phyloP scores from a whole-genome alignment of 2,888 invertebrate species.

The Diloba caeruleocephala region DNA sequence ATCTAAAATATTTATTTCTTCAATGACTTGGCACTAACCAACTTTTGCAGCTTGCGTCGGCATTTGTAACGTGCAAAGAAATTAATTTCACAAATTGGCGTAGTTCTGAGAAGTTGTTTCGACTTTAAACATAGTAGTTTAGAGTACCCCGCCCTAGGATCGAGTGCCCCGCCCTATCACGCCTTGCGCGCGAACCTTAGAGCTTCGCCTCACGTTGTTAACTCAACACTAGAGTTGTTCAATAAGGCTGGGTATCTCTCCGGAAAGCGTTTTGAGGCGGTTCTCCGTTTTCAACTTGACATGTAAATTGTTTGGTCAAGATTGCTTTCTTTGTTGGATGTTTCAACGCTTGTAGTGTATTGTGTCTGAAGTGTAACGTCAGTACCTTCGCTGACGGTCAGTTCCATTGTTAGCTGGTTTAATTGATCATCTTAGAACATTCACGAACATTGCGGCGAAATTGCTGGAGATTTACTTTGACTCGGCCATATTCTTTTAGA shows the following conservation, averaged over 20 bases:
- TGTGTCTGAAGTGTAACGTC: conserved; percentile 42
- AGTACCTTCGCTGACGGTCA: conserved; percentile 25
- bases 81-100: conserved; percentile 81
- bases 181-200: conserved; percentile 61
- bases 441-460: no score
- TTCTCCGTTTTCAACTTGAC: conserved; percentile 54
- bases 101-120: conserved; percentile 67
- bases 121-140: conserved; percentile 63
- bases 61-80: conserved; percentile 55
- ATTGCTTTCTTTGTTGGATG: conserved; percentile 62
- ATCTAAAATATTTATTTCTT: conserved; percentile 36
- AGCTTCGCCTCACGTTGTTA: no score
- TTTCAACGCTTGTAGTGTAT: conserved; percentile 39
- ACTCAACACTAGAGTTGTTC: conserved; percentile 38
- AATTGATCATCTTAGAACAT: conserved; percentile 28
- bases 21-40: conserved; percentile 51
- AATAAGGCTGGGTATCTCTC: conserved; percentile 35
- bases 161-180: conserved; percentile 77
- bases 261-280: conserved; percentile 39
- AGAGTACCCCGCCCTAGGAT: conserved; percentile 70
- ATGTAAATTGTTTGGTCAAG: conserved; percentile 77
- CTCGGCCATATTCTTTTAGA: no score
- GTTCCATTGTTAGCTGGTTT: conserved; percentile 18
- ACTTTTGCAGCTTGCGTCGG: conserved; percentile 64
- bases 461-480: no score